Conservation (phyloP, 2,113 vertebrate species). For the Nyctereutes procyonoides region DNA sequence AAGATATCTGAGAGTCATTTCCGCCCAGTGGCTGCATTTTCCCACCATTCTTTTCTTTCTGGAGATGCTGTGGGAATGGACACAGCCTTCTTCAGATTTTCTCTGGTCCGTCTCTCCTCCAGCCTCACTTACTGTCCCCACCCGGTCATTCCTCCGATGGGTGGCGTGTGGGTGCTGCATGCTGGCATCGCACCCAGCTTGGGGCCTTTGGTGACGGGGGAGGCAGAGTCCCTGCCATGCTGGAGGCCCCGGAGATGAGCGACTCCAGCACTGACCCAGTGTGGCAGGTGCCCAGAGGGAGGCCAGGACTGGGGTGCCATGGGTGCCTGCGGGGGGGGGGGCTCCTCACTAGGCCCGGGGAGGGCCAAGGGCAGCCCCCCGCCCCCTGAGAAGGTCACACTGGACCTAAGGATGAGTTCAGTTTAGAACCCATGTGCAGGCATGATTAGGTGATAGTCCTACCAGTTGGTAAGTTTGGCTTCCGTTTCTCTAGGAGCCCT, state of each 20-base stretch:
- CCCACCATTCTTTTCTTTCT: neutral
- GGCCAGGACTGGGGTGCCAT: neutral
- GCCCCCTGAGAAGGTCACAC: neutral
- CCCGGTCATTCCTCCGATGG: neutral
- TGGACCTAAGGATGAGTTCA: neutral
- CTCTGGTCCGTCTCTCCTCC: neutral
- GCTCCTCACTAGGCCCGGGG: neutral
- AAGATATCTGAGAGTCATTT: neutral
- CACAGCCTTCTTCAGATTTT: neutral
- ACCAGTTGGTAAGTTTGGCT: neutral
- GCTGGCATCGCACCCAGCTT: neutral
- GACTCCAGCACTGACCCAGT: no score
- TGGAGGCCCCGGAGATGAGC: neutral
- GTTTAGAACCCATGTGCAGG: neutral
- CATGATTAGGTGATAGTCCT: neutral
- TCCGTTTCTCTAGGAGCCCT: neutral
- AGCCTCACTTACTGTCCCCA: neutral
- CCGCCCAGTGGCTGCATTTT: neutral
- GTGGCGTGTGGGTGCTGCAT: accelerated
- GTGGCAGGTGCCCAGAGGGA: neutral
- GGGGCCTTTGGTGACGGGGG: neutral
- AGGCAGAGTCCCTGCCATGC: neutral
- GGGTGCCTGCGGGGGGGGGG: neutral
- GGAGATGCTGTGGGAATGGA: neutral
- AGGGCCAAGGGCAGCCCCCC: neutral